Conservation (phyloP, 1,140 invertebrate genomes). For the Rhagoletis pomonella region DNA sequence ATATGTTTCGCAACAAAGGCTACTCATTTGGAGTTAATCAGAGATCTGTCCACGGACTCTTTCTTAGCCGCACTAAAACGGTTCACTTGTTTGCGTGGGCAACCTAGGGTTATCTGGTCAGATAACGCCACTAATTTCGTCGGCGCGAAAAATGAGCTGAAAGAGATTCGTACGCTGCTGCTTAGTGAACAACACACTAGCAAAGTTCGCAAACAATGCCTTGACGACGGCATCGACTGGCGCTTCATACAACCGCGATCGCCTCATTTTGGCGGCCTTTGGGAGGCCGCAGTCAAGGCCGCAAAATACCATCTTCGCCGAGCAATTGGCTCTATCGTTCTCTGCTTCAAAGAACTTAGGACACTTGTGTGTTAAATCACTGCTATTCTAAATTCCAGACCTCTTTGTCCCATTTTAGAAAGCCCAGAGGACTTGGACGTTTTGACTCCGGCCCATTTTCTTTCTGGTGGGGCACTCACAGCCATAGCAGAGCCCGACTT, state of each 20-base stretch:
- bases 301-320: slow-evolving; percentile 58
- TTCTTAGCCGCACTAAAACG: too few species aligned
- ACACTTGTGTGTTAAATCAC: slow-evolving; percentile 26
- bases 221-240: slow-evolving; percentile 49
- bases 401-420: slow-evolving; percentile 39
- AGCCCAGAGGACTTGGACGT: slow-evolving; percentile 36
- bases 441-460: slow-evolving; percentile 51
- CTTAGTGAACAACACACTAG: slow-evolving; percentile 23
- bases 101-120: slow-evolving; percentile 59
- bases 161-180: neutral
- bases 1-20: too few species aligned
- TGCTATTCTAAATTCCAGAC: slow-evolving; percentile 30
- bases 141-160: slow-evolving; percentile 63
- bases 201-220: slow-evolving; percentile 10
- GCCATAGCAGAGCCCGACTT: slow-evolving; percentile 27
- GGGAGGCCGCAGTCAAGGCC: neutral
- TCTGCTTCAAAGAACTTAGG: slow-evolving; percentile 34
- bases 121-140: slow-evolving; percentile 73
- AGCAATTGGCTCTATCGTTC: slow-evolving; percentile 59
- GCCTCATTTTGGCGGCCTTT: neutral
- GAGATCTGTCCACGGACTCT: too few species aligned
- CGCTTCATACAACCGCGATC: too few species aligned
- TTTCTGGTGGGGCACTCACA: slow-evolving; percentile 16
- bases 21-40: too few species aligned
- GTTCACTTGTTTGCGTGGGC: neutral